phyloP scores from a whole-genome alignment of 2,113 vertebrate species.

The Calidris pugnax region DNA sequence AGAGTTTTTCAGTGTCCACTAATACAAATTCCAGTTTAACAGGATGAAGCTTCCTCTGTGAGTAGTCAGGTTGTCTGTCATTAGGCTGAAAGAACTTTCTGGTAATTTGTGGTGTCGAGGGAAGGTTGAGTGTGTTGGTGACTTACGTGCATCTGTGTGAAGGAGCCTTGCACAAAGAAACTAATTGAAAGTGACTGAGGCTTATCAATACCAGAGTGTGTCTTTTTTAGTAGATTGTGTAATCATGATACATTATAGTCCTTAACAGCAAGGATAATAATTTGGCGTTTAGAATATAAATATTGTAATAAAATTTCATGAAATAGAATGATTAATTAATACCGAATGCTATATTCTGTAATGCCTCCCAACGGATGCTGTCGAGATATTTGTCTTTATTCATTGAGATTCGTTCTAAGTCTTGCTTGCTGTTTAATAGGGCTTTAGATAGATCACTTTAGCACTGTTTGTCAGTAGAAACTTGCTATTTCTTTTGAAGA shows the following conservation, averaged over 20 bases:
- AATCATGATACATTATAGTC: background rate
- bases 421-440: background rate
- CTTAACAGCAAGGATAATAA: background rate
- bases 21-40: background rate
- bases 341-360: background rate
- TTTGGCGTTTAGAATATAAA: background rate
- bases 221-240: background rate
- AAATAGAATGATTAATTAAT: background rate
- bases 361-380: background rate
- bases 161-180: background rate
- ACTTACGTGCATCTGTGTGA: background rate
- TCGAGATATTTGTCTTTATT: background rate
- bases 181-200: background rate
- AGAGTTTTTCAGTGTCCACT: background rate
- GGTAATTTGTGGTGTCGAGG: background rate
- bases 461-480: conserved; percentile 8
- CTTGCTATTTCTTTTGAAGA: background rate
- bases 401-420: background rate
- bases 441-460: background rate
- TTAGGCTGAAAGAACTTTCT: background rate
- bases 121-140: background rate
- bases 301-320: background rate
- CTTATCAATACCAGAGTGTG: background rate
- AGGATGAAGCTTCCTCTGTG: background rate
- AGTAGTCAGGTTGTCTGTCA: accelerated